Evolutionary conservation across 2,797 vertebrate genomes (phyloP), one percentile per base, ranked within the genome.

Genomic region (Glossophaga mutica): DNA sequence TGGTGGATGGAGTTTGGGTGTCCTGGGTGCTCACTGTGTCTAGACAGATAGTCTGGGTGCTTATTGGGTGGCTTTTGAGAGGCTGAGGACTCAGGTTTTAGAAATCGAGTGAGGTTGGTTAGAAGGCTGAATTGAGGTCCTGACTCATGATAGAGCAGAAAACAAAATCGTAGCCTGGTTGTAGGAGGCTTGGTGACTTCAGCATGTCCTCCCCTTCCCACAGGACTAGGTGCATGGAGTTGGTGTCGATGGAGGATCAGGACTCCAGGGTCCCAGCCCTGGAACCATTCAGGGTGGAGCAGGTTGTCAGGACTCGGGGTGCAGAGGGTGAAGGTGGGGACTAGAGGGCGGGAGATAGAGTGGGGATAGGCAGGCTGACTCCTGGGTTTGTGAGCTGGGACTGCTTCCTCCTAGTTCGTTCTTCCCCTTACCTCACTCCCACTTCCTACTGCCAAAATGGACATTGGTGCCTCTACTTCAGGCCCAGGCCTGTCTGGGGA

Each of bases 251-350:
- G 97, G 97, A 97, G 42, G 94, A 97, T 26, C 48, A 91, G 18
- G 82, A 96, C 15, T 42, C 52, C 73, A 94, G 94, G 78, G 84
- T 97, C 26, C 92, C 90, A 42, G 90, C 91, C 2, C 52, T 98
- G 97, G 98, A 98, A 83, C 78, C 94, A 2, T 98, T 96, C 94
- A 86, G 95, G 24, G 86, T 98, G 92, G 94, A 97, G 37, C 95
- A 98, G 97, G 98, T 98, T 95, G 92, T 95, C 79, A 92, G 94
- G 94, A 76, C 24, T 71, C 5, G 74, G 92, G 77, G 14, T 82
- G 24, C 87, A 83, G 70, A 91, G 88, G 48, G 48, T 96, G 76
- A 85, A 90, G 46, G 84, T 94, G 92, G 95, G 94, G 57, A n/a
- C 59, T 16, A 67, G 42, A 19, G 74, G 55, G 86, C 4, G 68